A percentile compares a stretch with the other conserved stretches of the same genome.
Conservation (phyloP, 2,888 invertebrate species). For the Ligdia adustata region DNA sequence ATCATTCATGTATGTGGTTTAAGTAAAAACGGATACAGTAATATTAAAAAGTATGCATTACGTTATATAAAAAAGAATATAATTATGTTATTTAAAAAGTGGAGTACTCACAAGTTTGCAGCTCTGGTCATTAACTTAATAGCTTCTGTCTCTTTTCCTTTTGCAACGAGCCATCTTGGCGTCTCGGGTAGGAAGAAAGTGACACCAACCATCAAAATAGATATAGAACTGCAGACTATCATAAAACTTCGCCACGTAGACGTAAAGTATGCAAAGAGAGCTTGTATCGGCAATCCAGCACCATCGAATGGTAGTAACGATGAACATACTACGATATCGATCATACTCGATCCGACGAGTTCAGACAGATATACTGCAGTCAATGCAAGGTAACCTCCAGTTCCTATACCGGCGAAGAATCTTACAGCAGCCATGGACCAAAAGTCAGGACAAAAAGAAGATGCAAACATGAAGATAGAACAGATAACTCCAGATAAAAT, state of each 20-base stretch:
- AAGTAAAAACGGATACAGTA: no score
- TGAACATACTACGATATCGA: constrained; percentile 57
- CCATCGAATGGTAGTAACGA: constrained; percentile 47
- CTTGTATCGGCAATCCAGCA: constrained; percentile 42
- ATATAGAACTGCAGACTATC: constrained; percentile 41
- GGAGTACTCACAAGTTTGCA: constrained; percentile 54
- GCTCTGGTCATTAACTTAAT: constrained; percentile 49
- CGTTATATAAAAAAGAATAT: no score
- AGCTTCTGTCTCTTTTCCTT: constrained; percentile 48
- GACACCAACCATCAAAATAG: constrained; percentile 42
- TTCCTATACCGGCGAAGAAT: constrained; percentile 87
- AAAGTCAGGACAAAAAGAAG: constrained; percentile 85
- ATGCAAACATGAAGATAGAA: constrained; percentile 85
- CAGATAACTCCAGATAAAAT: constrained; percentile 86
- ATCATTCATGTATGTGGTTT: no score
- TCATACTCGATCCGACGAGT: constrained; percentile 76
- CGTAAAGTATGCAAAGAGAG: constrained; percentile 51
- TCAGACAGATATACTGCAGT: constrained; percentile 80
- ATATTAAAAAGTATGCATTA: no score
- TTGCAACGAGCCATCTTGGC: constrained; percentile 62
- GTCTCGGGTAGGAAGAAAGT: constrained; percentile 57
- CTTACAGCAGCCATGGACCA: constrained; percentile 83
- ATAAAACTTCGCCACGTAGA: constrained; percentile 52
- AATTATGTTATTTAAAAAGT: not conserved
- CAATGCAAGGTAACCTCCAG: constrained; percentile 88